Evolutionary conservation across 2,113 vertebrate species (phyloP), one percentile per base, ranked within the genome.

Genomic region (Trogon surrucura): DNA sequence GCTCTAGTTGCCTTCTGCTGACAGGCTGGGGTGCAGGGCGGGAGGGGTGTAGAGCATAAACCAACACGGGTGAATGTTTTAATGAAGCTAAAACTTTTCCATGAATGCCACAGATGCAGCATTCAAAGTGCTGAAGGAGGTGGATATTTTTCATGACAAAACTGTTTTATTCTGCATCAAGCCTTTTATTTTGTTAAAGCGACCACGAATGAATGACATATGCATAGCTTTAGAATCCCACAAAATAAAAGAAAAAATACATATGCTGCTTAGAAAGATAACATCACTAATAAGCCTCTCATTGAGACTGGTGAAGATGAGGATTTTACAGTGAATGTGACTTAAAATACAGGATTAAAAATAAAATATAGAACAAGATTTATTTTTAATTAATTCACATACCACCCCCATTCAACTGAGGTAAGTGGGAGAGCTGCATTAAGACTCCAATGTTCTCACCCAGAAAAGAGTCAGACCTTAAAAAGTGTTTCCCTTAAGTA

Each of bases 361-460:
- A 80, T 78, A 85, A 94, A 78, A 93, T 75, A 45, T 25, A 77
- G 85, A 89, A 36, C 60, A 51, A 54, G 62, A 66, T 64, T 83
- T 96, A 75, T 82, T 88, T 95, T 94, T 88, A 61, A 94, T 94
- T 65, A 93, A 91, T 87, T 97, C 84, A 70, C 67, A 87, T 6
- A 1, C 57, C 80, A 79, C 61, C 70, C 57, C 50, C 78, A 38
- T 57, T 89, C 14, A 10, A 48, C 66, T 82, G 81, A 79, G 65
- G 30, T n/a, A 85, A 29, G 93, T 87, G 71, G 84, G 91, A 89
- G 57, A 82, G 41, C 56, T 84, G 41, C 50, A 65, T 73, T 75
- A 72, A 93, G 45, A 69, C 78, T 80, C 36, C 66, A 41, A 13
- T 75, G 80, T 57, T 94, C 89, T 88, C 15, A 85, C 70, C 74